Evolutionary conservation across 2,797 vertebrate genomes (phyloP).

Genomic region (Acrossocheilus wenchowensis): DNA sequence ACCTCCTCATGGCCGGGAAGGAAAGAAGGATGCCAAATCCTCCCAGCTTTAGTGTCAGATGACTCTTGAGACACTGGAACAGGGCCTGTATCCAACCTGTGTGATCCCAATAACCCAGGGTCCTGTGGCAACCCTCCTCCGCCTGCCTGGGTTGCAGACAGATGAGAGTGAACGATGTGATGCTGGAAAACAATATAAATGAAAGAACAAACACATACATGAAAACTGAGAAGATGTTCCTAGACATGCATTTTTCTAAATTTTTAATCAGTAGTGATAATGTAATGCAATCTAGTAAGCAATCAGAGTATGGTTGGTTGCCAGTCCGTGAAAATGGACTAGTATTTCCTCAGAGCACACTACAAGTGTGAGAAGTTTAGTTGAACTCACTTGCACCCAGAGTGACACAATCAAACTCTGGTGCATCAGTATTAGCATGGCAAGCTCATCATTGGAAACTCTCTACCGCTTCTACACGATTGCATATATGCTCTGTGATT

Average conservation of each 20-base stretch:
- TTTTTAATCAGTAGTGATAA: background rate
- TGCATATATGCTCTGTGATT: background rate
- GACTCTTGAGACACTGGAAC: slow-evolving; percentile 57
- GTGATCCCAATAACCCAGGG: slow-evolving; percentile 59
- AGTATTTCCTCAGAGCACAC: slow-evolving; percentile 65
- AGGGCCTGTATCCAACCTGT: slow-evolving; percentile 56
- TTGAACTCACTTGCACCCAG: slow-evolving; percentile 63
- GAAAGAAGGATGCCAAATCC: slow-evolving; percentile 53
- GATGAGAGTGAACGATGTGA: slow-evolving; percentile 60
- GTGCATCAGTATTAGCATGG: slow-evolving; percentile 69
- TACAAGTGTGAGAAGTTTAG: slow-evolving; percentile 58
- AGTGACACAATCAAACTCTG: slow-evolving; percentile 51
- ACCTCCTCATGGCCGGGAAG: slow-evolving; percentile 71
- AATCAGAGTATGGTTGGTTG: background rate
- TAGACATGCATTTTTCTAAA: background rate
- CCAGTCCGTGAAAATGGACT: background rate
- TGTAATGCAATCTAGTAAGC: background rate
- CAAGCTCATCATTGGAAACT: slow-evolving; percentile 64
- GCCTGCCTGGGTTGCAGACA: slow-evolving; percentile 57
- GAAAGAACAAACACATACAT: background rate
- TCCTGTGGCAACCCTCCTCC: slow-evolving; percentile 57
- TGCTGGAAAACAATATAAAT: slow-evolving; percentile 58
- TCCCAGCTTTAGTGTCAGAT: slow-evolving; percentile 42
- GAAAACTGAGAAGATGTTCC: background rate
- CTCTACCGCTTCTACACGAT: background rate